Conservation (phyloP, 2,113 vertebrate species). For the Platysternon megacephalum region DNA sequence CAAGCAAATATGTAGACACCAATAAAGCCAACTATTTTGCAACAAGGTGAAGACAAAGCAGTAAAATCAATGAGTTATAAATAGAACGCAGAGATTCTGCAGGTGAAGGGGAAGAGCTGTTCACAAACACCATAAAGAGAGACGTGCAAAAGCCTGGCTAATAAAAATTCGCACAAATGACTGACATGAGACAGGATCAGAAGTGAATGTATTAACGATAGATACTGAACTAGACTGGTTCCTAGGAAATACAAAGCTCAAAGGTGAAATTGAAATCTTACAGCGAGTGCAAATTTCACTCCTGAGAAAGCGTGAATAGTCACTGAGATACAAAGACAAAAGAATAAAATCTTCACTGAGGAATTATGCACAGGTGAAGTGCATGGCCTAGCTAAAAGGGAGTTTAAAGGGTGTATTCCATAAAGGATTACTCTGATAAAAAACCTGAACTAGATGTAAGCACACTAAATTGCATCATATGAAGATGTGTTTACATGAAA, state of each 20-base stretch:
- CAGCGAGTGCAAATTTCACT: neutral
- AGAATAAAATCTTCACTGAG: neutral
- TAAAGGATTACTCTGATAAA: neutral
- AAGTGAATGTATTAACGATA: neutral
- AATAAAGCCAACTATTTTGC: neutral
- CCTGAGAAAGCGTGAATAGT: neutral
- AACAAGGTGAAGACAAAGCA: neutral
- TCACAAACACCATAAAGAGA: neutral
- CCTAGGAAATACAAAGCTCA: neutral
- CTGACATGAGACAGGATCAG: neutral
- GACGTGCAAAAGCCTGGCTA: neutral
- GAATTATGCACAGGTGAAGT: neutral
- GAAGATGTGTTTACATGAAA: neutral
- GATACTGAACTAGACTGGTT: neutral
- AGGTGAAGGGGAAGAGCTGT: neutral
- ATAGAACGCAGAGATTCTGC: neutral
- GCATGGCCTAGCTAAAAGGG: neutral
- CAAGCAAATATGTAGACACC: neutral
- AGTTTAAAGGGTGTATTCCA: neutral
- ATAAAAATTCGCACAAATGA: neutral
- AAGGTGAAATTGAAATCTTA: neutral
- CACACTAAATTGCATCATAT: neutral
- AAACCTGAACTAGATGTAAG: neutral
- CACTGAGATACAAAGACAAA: neutral
- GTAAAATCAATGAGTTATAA: neutral